Percentiles rank a stretch among this genome's conserved stretches.
phyloP scores from a whole-genome alignment of 2,113 vertebrate genomes.

The Pachycephala philippinensis region DNA sequence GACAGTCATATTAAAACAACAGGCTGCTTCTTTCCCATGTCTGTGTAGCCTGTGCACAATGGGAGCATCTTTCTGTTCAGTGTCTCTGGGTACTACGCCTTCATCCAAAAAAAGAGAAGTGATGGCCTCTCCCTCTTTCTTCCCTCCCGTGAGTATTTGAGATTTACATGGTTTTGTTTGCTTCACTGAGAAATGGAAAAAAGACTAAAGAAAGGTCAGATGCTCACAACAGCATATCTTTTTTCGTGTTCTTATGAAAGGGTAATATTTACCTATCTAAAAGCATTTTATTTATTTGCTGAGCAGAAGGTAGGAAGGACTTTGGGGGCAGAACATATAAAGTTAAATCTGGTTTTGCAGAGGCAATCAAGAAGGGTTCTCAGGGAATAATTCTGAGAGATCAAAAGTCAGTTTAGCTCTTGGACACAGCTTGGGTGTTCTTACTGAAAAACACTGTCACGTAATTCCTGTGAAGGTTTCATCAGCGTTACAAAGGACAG shows the following conservation, averaged over 20 bases:
- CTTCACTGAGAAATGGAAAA: not conserved
- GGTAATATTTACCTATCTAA: not conserved
- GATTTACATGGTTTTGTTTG: not conserved
- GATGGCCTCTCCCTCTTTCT: not conserved
- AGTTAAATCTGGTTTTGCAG: not conserved
- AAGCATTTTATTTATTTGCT: not conserved
- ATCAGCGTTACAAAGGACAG: not conserved
- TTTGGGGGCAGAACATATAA: not conserved
- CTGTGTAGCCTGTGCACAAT: not conserved
- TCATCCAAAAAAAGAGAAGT: not conserved
- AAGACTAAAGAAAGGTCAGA: not conserved
- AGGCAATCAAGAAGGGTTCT: not conserved
- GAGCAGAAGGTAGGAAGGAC: not conserved
- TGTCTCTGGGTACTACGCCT: not conserved
- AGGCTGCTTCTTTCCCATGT: not conserved
- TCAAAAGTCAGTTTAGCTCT: not conserved
- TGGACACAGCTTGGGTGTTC: not conserved
- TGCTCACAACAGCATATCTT: not conserved
- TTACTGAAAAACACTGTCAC: not conserved
- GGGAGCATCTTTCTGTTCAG: not conserved
- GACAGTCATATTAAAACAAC: not conserved
- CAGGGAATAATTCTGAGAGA: not conserved
- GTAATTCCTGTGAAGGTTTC: not conserved
- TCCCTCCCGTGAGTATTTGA: not conserved
- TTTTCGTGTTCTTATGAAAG: not conserved